Conservation (phyloP, 1,140 invertebrate genomes). For the Calliopsis andreniformis region DNA sequence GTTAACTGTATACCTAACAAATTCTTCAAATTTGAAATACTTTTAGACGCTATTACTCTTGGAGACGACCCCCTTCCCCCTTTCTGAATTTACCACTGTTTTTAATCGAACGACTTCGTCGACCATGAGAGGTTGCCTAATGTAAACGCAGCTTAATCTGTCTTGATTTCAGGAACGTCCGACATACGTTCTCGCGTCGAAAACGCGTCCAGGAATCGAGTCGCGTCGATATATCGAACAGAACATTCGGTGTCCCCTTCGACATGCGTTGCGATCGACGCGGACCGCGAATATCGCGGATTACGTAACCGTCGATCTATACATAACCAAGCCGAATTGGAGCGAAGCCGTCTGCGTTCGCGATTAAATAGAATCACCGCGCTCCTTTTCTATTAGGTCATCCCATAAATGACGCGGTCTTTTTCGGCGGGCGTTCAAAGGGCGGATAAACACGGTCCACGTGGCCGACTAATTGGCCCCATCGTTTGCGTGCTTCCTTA, state of each 20-base stretch:
- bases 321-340: conserved; percentile 31
- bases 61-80: too few relatives aligned
- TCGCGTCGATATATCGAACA: too few relatives aligned
- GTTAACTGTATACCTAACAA: too few relatives aligned
- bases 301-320: conserved; percentile 22
- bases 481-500: too few relatives aligned
- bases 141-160: too few relatives aligned
- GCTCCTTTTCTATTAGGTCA: conserved; percentile 24
- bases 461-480: too few relatives aligned
- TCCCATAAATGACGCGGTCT: background rate
- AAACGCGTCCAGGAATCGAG: background rate
- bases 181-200: background rate
- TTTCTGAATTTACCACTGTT: too few relatives aligned
- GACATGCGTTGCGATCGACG: background rate
- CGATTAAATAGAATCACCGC: conserved; percentile 33
- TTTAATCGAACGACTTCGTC: too few relatives aligned
- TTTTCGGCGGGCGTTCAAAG: background rate
- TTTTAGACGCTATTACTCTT: too few relatives aligned
- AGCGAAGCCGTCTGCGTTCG: conserved; percentile 29
- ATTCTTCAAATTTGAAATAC: too few relatives aligned
- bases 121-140: too few relatives aligned
- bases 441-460: too few relatives aligned
- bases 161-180: background rate
- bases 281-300: conserved; percentile 23
- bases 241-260: background rate